Base-by-base conservation (phyloP, 2,113 vertebrate species). In the Scortum barcoo region DNA sequence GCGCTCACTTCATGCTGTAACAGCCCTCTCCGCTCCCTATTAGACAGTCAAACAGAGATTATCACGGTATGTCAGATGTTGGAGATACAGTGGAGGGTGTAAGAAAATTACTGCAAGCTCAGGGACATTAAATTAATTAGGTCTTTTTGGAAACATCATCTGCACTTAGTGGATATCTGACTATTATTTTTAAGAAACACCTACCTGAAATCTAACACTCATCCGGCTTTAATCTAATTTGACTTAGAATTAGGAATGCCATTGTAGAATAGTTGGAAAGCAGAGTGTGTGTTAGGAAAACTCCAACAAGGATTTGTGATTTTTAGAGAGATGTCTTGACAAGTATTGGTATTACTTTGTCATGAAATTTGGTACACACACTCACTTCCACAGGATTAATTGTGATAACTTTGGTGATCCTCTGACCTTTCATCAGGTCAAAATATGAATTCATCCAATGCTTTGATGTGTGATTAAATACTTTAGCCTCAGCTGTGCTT, bases 1-100 rank as follows among this genome's bases (percentile, higher is more conserved):
- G 83, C 58, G 28, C 74, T 90, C 70, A 42, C 78, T 80, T 84
- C 68, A 66, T 68, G 77, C 74, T 46, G 81, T 63, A 83, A 86
- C 81, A 82, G 14, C 79, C 40, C 66, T 84, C 75, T 38, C 71
- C 20, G 22, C 81, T 91, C 76, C 62, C 56, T 44, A 22, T 69
- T 48, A 85, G 81, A 84, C 81, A 20, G 56, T 38, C 50, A 81
- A 80, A 65, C 80, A 50, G 38, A 83, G 78, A 84, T 84, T 73
- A 90, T 75, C 50, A 40, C 65, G 68, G 57, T 44, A 74, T 79
- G 63, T 80, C 54, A 76, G 51, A 86, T 72, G 60, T 17, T 38
- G 63, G 69, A 36, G 28, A 81, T 81, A 24, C 38, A 75, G 66
- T 20, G 68, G 24, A 62, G 24, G 30, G 1, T 51, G 56, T 2